Base-by-base conservation (phyloP, 2,888 invertebrate genomes). In the Drosophila mettleri region DNA sequence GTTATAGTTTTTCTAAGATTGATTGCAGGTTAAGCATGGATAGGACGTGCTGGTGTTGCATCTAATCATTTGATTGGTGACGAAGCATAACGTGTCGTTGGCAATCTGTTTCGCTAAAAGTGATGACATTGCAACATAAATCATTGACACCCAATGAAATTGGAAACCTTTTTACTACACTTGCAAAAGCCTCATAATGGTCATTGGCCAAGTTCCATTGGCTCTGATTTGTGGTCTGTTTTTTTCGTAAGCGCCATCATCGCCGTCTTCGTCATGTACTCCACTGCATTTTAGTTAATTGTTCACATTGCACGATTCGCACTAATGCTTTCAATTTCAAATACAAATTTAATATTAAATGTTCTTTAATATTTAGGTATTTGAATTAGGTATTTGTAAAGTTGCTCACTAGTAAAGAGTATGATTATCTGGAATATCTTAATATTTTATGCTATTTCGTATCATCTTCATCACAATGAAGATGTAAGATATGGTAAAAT, bases 271-370 rank as follows among this genome's bases (percentile, higher is more conserved):
- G 45, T 39, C 48, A 18, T 39, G 20, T 20, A 39, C 39, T 18
- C 7, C 55, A 55, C 63, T 58, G 63, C 52, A 60, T 64, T 59
- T 57, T 45, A 46, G 43, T 69, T 85, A 82, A 87, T 85, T 87
- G 80, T 74, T 80, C 83, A 55, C 86, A 84, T 84, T 87, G 82
- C 86, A 84, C 86, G 87, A 87, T 87, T 84, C 88, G 82, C 85
- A 85, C 87, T 85, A 83, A 83, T 85, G 85, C 87, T 85, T 83
- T 83, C 83, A 86, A 83, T 87, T 87, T 78, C 87, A 16, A 24
- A n/a, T 22, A 24, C n/a, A n/a, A n/a, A n/a, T n/a, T n/a, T n/a
- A n/a, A n/a, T n/a, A n/a, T n/a, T n/a, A n/a, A n/a, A n/a, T n/a
- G n/a, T n/a, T n/a, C n/a, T n/a, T n/a, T n/a, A n/a, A n/a, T n/a